Conservation (phyloP, 2,888 invertebrate species). For the Tenodera sinensis region DNA sequence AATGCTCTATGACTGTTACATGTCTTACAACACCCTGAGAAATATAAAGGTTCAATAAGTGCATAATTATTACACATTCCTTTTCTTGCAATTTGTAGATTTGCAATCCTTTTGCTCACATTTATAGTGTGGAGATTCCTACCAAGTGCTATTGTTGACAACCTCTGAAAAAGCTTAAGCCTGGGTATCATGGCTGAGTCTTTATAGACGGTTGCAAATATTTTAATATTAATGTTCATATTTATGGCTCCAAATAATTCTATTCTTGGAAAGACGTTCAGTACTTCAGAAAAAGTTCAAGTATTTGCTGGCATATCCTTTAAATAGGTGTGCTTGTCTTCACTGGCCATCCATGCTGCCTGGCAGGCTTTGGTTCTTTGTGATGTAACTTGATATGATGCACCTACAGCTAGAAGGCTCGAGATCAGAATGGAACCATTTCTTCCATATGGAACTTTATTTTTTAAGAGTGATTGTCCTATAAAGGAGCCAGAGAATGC, state of each 20-base stretch:
- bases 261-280: neutral
- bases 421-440: slow-evolving; percentile 45
- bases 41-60: neutral
- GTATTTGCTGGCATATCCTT: neutral
- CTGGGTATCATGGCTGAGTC: neutral
- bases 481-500: slow-evolving; percentile 48
- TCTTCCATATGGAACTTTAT: slow-evolving; percentile 41
- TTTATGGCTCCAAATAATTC: neutral
- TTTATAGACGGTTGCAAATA: neutral
- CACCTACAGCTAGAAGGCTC: slow-evolving; percentile 36
- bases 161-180: neutral
- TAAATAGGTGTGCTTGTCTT: slow-evolving; percentile 43
- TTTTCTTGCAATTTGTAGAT: neutral
- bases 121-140: neutral
- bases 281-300: neutral
- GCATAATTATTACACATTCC: neutral
- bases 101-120: neutral
- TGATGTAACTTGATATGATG: slow-evolving; percentile 44
- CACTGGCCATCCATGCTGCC: slow-evolving; percentile 48
- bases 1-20: neutral
- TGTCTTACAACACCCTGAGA: neutral
- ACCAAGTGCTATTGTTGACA: neutral
- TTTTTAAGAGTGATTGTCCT: slow-evolving; percentile 43
- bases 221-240: neutral
- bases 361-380: slow-evolving; percentile 46